Evolutionary conservation across 37 sponge, comb jelly and placozoan species (phyloP), one percentile per base, ranked within the genome.

Genomic region (Geodia barretti): DNA sequence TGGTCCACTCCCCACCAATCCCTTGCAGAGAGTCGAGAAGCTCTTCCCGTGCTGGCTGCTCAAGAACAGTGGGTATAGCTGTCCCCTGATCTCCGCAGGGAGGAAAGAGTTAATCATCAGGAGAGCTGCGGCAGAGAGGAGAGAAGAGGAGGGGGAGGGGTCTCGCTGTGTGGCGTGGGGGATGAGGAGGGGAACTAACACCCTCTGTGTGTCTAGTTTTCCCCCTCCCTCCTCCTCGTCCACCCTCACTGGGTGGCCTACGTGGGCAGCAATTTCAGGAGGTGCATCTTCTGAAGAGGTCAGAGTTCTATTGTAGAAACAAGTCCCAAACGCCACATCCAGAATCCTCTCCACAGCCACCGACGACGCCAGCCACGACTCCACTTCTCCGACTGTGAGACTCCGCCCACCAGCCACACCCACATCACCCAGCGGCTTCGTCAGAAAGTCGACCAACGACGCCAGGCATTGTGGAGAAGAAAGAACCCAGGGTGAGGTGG

Each of bases 41-140:
- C 97, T 97, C 86, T 94, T 83, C 25, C 97, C 97, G 39, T 97
- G 90, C 1, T 70, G 65, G n/a, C 41, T 17, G 58, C 93, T 97
- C 61, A 87, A 92, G 73, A 97, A 97, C 67, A 97, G 84, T 19
- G 92, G 95, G 41, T 83, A 84, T 39, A 88, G 39, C 24, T 58
- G 66, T 25, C 94, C 92, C 43, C 89, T 80, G 7, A 70, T 28
- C 24, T 73, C 83, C 9, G 66, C 32, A 1, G 92, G 86, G 33
- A 93, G 19, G 62, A 8, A 74, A 63, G 63, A 73, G 64, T 83
- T 88, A 5, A 92, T 73, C 62, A 77, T 26, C 35, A 81, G 62
- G 41, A 85, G 42, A 2, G 79, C 26, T 47, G 63, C 23, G 38
- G 70, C 77, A 41, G 85, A 83, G 17, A 92, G 70, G 1, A 92